phyloP scores from a whole-genome alignment of 2,797 vertebrate genomes.

The Crenuchus spilurus region DNA sequence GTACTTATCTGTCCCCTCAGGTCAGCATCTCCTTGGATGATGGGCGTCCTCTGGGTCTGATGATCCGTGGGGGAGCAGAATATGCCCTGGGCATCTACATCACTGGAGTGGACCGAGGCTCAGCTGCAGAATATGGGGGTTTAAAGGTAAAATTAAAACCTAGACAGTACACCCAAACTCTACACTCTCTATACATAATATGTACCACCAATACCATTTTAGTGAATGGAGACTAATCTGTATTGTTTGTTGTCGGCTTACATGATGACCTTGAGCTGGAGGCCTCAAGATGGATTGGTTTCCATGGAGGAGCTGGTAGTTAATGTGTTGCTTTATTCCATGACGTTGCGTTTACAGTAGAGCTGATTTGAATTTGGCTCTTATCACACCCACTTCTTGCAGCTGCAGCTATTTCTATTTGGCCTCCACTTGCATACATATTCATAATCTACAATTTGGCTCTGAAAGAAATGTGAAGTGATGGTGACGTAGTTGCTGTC shows the following conservation, averaged over 20 bases:
- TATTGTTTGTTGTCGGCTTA: not conserved
- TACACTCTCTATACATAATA: no score
- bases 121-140: conserved; percentile 86
- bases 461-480: not conserved
- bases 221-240: not conserved
- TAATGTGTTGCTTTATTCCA: not conserved
- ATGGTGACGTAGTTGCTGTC: not conserved
- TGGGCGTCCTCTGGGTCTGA: conserved; percentile 90
- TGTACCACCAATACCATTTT: not conserved
- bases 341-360: not conserved
- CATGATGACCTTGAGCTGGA: not conserved
- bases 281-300: not conserved
- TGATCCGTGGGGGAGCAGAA: conserved; percentile 91
- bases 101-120: conserved; percentile 90
- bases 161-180: not conserved
- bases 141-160: conserved; percentile 82
- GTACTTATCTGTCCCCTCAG: conserved; percentile 63
- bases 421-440: not conserved
- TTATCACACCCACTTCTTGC: not conserved
- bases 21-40: conserved; percentile 89
- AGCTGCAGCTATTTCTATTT: conserved; percentile 2
- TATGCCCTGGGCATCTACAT: conserved; percentile 93
- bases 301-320: not conserved
- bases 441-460: not conserved
- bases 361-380: not conserved